Evolutionary conservation across 2,113 vertebrate genomes (phyloP), one percentile per base, ranked within the genome.

Genomic region (Myxocyprinus asiaticus): DNA sequence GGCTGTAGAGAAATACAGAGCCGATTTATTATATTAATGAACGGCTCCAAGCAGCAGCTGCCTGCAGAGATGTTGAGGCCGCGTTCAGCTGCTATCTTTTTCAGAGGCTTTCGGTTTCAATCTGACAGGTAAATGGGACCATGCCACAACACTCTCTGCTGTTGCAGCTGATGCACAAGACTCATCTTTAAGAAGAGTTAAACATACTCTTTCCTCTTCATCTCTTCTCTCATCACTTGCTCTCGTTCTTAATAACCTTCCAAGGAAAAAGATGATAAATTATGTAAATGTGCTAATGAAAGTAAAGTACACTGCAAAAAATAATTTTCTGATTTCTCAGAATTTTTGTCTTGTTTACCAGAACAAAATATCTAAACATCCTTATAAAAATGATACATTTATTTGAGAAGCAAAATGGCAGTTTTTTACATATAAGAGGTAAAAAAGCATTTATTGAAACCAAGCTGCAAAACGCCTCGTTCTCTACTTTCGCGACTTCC

Each of bases 1-100:
- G 22, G 44, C 53, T 7, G 48, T 73, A 47, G 77, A 47, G 77
- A 77, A 50, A 64, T 79, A 63, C 71, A 47, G 14, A n/a, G 75
- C 51, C 67, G 69, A 66, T 78, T 83, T 85, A 87, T 87, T 86
- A 84, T 84, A 86, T 85, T 86, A 87, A 89, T 82, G 78, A 86
- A 85, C 81, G 73, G 72, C 82, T 81, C 62, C 78, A n/a, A 17
- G 15, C 80, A 73, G 74, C 58, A 69, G 76, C 70, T 55, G 76
- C 61, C 77, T 7, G 61, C 59, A 67, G 48, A 74, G 61, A 76
- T 65, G 73, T 45, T 2, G 48, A 76, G 48, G 61, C 62, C 6
- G 7, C 62, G 58, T 58, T 74, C 17, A 74, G 7, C 71, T 58
- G 58, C 50, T 17, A 33, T 33, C 62, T 65, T 15, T 65, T 65